These are phyloP conservation scores for Cydia strobilella DNA, from an alignment of 1,140 invertebrate species.

Conservation along the genomic window DNA sequence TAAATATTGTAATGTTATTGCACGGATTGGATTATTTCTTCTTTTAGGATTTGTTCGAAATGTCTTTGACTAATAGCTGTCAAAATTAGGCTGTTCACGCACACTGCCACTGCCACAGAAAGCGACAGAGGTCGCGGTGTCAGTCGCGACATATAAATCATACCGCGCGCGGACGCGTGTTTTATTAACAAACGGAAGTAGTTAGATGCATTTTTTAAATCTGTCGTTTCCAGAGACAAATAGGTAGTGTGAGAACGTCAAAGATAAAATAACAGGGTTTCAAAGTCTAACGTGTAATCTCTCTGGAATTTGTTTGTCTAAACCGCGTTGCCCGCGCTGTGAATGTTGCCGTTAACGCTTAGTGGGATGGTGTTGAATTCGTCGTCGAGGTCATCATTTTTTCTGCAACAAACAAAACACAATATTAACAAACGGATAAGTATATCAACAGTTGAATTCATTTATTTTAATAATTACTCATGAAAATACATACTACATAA, in stretches of 20 bases:
- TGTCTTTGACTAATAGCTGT: too few relatives aligned
- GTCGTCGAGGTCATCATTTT: constrained; percentile 71
- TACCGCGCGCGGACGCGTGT: too few relatives aligned
- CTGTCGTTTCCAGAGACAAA: neutral
- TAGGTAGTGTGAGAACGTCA: neutral
- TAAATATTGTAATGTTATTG: neutral
- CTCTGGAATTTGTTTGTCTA: constrained; percentile 42
- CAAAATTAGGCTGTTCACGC: too few relatives aligned
- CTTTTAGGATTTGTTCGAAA: too few relatives aligned
- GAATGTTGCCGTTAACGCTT: constrained; percentile 67
- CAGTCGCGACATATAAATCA: too few relatives aligned
- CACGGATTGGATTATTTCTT: neutral
- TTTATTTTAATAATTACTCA: too few relatives aligned
- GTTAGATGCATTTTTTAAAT: neutral
- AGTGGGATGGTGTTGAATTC: constrained; percentile 76
- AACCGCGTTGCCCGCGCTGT: constrained; percentile 74
- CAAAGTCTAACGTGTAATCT: constrained; percentile 40
- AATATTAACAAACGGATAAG: constrained; percentile 17
- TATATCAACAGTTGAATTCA: too few relatives aligned
- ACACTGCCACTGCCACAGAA: too few relatives aligned
- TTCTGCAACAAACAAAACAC: constrained; percentile 53
- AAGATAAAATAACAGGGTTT: neutral
- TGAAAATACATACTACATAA: too few relatives aligned
- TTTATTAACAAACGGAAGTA: neutral
- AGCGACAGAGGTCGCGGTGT: too few relatives aligned